Base-by-base conservation (phyloP, 1,140 invertebrate genomes). In the Catajapyx aquilonaris region DNA sequence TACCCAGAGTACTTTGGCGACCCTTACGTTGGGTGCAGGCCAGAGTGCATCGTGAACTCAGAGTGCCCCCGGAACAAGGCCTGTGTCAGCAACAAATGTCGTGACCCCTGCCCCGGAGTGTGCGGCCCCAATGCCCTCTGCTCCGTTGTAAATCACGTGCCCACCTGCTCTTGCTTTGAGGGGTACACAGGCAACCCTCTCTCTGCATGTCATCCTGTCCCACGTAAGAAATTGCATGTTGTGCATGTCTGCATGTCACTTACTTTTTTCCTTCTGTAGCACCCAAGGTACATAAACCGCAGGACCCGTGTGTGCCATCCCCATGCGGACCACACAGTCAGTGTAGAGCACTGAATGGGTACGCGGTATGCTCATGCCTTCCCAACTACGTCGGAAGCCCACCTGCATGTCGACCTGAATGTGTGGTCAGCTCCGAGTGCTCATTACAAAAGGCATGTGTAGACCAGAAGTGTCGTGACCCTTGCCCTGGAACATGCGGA, bases 401-500 rank as follows among this genome's bases (percentile, higher is more conserved):
- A n/a, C n/a, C n/a, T n/a, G n/a, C n/a, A n/a, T n/a, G n/a, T n/a
- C n/a, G n/a, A n/a, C n/a, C n/a, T n/a, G n/a, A n/a, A n/a, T n/a
- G n/a, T n/a, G n/a, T n/a, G n/a, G n/a, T n/a, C n/a, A n/a, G n/a
- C n/a, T n/a, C n/a, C n/a, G n/a, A n/a, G n/a, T n/a, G n/a, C n/a
- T n/a, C n/a, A n/a, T n/a, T n/a, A n/a, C n/a, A n/a, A n/a, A n/a
- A n/a, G n/a, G n/a, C n/a, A n/a, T n/a, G n/a, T n/a, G n/a, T n/a
- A n/a, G n/a, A n/a, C n/a, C n/a, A n/a, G n/a, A n/a, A n/a, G n/a
- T n/a, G n/a, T n/a, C n/a, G n/a, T n/a, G n/a, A n/a, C n/a, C n/a
- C n/a, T n/a, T n/a, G n/a, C n/a, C n/a, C n/a, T n/a, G n/a, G n/a
- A 7, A 75, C 73, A 39, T 87, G 81, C 57, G 81, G 77, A 2